Evolutionary conservation across 2,113 vertebrate genomes (phyloP), one percentile per base, ranked within the genome.

Genomic region (Campylomormyrus tamandua): DNA sequence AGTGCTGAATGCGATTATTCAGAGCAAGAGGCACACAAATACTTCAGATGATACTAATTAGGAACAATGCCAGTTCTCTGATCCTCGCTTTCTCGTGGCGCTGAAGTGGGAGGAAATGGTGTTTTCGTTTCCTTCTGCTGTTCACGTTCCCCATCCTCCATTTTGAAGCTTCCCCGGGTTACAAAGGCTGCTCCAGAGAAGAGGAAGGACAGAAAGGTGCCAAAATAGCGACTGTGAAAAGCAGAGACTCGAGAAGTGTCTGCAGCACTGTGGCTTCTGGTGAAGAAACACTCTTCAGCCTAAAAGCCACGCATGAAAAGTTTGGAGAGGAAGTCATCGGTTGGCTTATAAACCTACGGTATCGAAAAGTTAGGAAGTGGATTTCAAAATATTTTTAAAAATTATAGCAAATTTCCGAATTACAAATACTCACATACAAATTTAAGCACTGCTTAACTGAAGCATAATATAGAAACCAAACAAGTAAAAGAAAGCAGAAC

Each of bases 21-120:
- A 56, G 70, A 53, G 21, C 74, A 87, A 53, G n/a, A 83, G 49
- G 49, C 88, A n/a, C 21, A 45, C 88, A 83, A 80, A 89, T 42
- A 80, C 46, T 89, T 89, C 66, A 52, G 88, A 66, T 49, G 48
- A 89, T 48, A 89, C 46, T 89, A 89, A 89, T 89, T 80, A 77
- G 66, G 66, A 77, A 50, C 48, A 42, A 62, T 35, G 45, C 89
- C 49, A 13, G 42, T 24, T 53, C 85, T 27, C 56, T 49, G 56
- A 31, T 50, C 19, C 46, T 45, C 21, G 1, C 70, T n/a, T 58
- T 90, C 13, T 31, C 19, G 15, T 31, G 77, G 48, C 31, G 24
- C 88, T 62, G 4, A 77, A 49, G 46, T 17, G 31, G 11, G 31
- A 89, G 48, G 9, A 24, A 83, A 17, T 17, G 8, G 31, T 52